Base-by-base conservation (phyloP, 1,140 invertebrate genomes). In the Euschistus heros region DNA sequence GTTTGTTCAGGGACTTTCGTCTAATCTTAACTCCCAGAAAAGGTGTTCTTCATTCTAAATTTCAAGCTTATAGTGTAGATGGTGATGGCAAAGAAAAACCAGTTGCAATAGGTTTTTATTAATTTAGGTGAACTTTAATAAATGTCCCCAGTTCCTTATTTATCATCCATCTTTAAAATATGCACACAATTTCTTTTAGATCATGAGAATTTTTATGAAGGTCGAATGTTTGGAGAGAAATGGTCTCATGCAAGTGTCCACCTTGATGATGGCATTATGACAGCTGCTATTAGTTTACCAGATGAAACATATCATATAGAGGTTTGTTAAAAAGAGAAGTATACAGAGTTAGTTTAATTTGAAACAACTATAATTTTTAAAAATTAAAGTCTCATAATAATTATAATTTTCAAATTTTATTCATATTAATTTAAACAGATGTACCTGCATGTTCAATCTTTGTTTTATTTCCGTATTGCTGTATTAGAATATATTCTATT, bases 271-370 rank as follows among this genome's bases (percentile, higher is more conserved):
- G 90, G 91, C 30, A 75, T 92, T 27, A 80, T 95, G 73, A 93
- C 91, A 61, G 92, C 89, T 67, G 87, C 85, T 44, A 92, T 95
- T 70, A 82, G 86, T 72, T 82, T 89, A 63, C 82, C 84, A 44
- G 84, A 91, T 71, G 91, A 94, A 77, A 90, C 86, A 59, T 95
- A 91, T 77, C 88, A 93, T 70, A 86, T 94, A 73, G 91, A 95
- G 80, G 89, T 90, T n/a, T n/a, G n/a, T n/a, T n/a, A n/a, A n/a
- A n/a, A n/a, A n/a, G n/a, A n/a, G n/a, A n/a, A n/a, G n/a, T n/a
- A n/a, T n/a, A n/a, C n/a, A n/a, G n/a, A n/a, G n/a, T n/a, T n/a
- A n/a, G n/a, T n/a, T n/a, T n/a, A n/a, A n/a, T n/a, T n/a, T n/a
- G n/a, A n/a, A n/a, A n/a, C n/a, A n/a, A n/a, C n/a, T n/a, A n/a